These are phyloP conservation scores for Alentia gelatinosa DNA, from an alignment of 2,888 invertebrate species.

Conservation along the genomic window DNA sequence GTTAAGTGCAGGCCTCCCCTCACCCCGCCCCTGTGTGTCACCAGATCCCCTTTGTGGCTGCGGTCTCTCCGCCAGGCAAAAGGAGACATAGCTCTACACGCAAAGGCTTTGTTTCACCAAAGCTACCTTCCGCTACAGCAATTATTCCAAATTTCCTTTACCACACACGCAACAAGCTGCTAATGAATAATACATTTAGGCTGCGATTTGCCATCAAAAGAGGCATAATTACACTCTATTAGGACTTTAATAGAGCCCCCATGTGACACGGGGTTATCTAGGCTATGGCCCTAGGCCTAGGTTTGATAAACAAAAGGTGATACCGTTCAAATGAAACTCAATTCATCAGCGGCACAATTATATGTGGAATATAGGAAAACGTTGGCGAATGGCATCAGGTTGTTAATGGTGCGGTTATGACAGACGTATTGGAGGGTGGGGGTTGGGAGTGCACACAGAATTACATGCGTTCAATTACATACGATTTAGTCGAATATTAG, in stretches of 20 bases:
- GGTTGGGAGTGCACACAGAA: no score
- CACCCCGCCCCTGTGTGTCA: not conserved
- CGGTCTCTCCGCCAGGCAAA: not conserved
- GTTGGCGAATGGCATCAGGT: not conserved
- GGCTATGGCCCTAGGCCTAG: not conserved
- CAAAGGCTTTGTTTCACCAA: not conserved
- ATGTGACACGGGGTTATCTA: not conserved
- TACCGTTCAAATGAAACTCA: not conserved
- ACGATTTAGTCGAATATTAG: no score
- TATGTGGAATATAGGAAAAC: not conserved
- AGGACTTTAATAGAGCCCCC: not conserved
- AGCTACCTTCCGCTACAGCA: not conserved
- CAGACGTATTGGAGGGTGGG: no score
- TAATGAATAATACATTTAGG: conserved; percentile 34
- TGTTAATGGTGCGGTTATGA: no score
- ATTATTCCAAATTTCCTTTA: not conserved
- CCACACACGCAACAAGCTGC: conserved; percentile 5
- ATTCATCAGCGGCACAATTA: conserved; percentile 15
- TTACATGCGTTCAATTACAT: no score
- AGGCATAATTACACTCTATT: not conserved
- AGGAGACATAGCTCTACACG: not conserved
- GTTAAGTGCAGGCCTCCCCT: not conserved
- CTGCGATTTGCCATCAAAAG: conserved; percentile 26
- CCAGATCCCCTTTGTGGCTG: conserved; percentile 8
- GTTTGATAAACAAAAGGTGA: conserved; percentile 8